These are phyloP conservation scores for Tillus elongatus DNA, from an alignment of 2,888 invertebrate genomes.

Conservation along the genomic window DNA sequence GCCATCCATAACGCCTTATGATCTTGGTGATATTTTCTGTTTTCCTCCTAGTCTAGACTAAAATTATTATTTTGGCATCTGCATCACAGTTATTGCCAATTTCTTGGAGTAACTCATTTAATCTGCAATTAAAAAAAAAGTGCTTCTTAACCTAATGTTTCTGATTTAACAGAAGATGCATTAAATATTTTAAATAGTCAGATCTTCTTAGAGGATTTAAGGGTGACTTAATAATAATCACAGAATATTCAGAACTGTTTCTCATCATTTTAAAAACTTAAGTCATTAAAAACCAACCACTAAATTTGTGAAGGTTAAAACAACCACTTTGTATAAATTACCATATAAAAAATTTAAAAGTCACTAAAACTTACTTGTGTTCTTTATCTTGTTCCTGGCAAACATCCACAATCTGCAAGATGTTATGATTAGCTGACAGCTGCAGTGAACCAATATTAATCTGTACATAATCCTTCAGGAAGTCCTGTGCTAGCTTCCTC, in stretches of 20 bases:
- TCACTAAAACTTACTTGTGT: conserved; percentile 38
- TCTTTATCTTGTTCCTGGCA: conserved; percentile 83
- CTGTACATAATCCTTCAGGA: conserved; percentile 80
- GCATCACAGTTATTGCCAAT: no score
- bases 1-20: no score
- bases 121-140: no score
- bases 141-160: no score
- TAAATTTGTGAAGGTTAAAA: no score
- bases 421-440: conserved; percentile 84
- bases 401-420: conserved; percentile 77
- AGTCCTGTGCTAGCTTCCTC: conserved; percentile 82
- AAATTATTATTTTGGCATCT: conserved; percentile 86
- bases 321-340: no score
- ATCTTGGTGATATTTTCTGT: conserved; percentile 66
- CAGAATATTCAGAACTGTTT: conserved; percentile 13
- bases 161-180: no score
- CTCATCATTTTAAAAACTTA: conserved; percentile 22
- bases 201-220: conserved; percentile 24
- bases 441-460: conserved; percentile 85
- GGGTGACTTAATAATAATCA: conserved; percentile 15
- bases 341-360: no score
- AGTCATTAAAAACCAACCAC: no score
- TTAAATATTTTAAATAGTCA: no score
- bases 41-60: conserved; percentile 92
- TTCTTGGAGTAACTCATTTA: conserved; percentile 64